Conservation (phyloP, 2,797 vertebrate species). For the Tauraco hartlaubi region DNA sequence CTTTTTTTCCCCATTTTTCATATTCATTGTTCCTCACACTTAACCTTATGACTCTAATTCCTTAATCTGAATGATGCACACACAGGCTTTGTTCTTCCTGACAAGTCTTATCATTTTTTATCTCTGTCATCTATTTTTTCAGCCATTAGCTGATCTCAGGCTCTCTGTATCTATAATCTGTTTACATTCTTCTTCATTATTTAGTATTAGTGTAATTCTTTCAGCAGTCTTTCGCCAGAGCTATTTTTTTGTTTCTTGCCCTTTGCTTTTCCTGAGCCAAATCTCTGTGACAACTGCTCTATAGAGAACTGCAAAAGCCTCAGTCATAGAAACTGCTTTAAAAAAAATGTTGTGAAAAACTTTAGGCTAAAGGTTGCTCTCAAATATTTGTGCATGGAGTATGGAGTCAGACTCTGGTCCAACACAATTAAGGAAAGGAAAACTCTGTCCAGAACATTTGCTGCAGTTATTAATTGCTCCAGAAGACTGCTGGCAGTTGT, state of each 20-base stretch:
- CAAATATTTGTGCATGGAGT: neutral
- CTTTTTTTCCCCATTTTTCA: constrained; percentile 81
- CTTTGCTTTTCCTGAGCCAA: constrained; percentile 57
- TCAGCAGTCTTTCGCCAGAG: constrained; percentile 58
- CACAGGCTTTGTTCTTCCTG: constrained; percentile 83
- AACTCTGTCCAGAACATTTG: neutral
- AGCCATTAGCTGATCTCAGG: constrained; percentile 77
- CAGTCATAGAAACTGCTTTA: neutral
- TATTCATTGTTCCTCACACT: constrained; percentile 83
- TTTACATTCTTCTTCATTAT: constrained; percentile 84
- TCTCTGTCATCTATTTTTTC: constrained; percentile 80
- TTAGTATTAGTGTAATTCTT: constrained; percentile 78
- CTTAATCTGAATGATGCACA: constrained; percentile 81
- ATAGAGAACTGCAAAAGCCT: constrained; percentile 20
- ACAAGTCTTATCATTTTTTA: constrained; percentile 83
- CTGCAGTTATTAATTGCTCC: neutral
- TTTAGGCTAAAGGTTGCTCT: neutral
- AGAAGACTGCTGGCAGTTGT: neutral
- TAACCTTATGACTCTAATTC: constrained; percentile 83
- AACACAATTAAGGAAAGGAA: neutral
- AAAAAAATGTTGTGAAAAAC: neutral
- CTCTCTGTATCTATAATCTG: constrained; percentile 79
- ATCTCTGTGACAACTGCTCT: constrained; percentile 38
- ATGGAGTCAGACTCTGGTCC: neutral
- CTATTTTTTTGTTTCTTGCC: constrained; percentile 51